Evolutionary conservation across 2,888 invertebrate species (phyloP).

Genomic region (Oscheius sp.): DNA sequence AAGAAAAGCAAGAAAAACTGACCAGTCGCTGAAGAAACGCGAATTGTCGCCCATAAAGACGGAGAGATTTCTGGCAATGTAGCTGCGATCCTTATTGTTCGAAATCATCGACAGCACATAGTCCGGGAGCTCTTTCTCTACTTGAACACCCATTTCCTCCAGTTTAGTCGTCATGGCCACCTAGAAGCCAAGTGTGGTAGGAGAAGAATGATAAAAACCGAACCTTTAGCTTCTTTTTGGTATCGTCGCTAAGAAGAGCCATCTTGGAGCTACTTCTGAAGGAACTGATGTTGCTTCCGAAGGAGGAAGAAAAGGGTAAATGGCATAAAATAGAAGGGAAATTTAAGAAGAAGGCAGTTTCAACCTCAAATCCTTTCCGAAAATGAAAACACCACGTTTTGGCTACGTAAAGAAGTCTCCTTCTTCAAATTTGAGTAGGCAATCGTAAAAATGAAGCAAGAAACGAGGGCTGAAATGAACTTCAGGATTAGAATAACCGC

Average conservation of each 20-base stretch:
- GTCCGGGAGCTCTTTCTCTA: conserved; percentile 21
- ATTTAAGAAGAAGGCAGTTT: too few relatives aligned
- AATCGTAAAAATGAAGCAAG: too few relatives aligned
- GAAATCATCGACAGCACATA: conserved; percentile 15
- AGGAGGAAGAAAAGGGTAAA: too few relatives aligned
- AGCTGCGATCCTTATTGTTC: conserved; percentile 5
- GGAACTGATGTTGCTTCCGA: not conserved
- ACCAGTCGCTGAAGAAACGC: conserved; percentile 3
- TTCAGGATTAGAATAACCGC: too few relatives aligned
- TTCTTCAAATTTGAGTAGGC: too few relatives aligned
- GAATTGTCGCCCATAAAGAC: conserved; percentile 12
- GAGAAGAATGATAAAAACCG: too few relatives aligned
- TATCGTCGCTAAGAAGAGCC: conserved; percentile 8
- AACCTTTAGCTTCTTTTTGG: conserved; percentile 18
- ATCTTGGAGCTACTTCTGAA: not conserved
- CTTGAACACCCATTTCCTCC: conserved; percentile 8
- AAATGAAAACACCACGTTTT: too few relatives aligned
- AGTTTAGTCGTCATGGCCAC: conserved; percentile 2
- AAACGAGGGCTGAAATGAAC: too few relatives aligned
- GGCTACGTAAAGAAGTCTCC: too few relatives aligned
- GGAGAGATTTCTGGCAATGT: conserved; percentile 4
- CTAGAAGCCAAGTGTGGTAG: not conserved
- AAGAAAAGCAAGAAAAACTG: not conserved
- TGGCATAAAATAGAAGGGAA: too few relatives aligned
- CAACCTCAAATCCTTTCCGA: too few relatives aligned